Conservation (phyloP, 2,113 vertebrate genomes). For the Heptranchias perlo region DNA sequence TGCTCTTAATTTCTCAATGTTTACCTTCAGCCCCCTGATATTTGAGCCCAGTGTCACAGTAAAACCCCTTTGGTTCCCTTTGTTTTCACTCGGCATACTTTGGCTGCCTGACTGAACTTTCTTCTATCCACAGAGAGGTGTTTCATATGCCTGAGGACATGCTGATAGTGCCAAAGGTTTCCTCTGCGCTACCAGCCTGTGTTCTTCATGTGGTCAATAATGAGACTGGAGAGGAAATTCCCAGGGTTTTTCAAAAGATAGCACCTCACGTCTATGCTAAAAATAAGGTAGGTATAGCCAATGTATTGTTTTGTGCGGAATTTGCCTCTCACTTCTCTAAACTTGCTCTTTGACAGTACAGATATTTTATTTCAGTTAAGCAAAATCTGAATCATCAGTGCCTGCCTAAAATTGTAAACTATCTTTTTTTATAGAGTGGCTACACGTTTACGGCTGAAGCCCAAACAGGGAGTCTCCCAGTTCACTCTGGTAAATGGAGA, state of each 20-base stretch:
- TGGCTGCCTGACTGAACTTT: not conserved
- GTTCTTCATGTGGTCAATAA: slow-evolving; percentile 79
- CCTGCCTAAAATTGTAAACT: not conserved
- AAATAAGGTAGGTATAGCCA: slow-evolving; percentile 68
- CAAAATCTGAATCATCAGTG: not conserved
- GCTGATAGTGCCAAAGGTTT: slow-evolving; percentile 69
- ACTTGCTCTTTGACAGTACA: not conserved
- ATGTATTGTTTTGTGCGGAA: not conserved
- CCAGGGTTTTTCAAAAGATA: slow-evolving; percentile 64
- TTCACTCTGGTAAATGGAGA: slow-evolving; percentile 62
- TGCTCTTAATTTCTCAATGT: not conserved
- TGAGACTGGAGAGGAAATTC: slow-evolving; percentile 75
- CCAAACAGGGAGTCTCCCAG: slow-evolving; percentile 48
- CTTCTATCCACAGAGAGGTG: slow-evolving; percentile 63
- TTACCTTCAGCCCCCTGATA: not conserved
- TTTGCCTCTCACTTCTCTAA: not conserved
- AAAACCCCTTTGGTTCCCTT: not conserved
- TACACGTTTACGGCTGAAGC: slow-evolving; percentile 84
- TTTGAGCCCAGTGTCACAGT: not conserved
- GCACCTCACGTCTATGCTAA: slow-evolving; percentile 62
- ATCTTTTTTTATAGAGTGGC: slow-evolving; percentile 60
- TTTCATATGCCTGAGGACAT: slow-evolving; percentile 73
- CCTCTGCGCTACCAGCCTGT: slow-evolving; percentile 59
- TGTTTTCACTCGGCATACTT: not conserved
- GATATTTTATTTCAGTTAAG: not conserved